These are phyloP conservation scores for Calameuta filiformis DNA, from an alignment of 2,888 invertebrate species.

Conservation along the genomic window DNA sequence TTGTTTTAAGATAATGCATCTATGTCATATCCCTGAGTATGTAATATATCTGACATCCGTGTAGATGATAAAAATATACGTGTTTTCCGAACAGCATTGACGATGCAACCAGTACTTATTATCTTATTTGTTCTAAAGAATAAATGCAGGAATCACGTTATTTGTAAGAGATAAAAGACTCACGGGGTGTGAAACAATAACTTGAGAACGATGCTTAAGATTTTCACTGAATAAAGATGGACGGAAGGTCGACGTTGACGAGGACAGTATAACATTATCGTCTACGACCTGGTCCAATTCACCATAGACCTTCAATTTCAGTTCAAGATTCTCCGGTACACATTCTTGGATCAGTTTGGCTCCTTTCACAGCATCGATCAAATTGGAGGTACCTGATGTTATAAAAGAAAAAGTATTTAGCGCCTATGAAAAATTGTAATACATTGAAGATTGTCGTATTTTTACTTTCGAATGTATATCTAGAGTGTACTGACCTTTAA, in stretches of 20 bases:
- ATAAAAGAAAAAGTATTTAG: not conserved
- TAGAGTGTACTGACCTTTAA: constrained; percentile 70
- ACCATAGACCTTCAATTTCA: constrained; percentile 84
- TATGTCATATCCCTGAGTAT: constrained; percentile 1
- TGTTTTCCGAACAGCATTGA: not conserved
- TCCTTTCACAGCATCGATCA: constrained; percentile 78
- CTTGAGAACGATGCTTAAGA: constrained; percentile 77
- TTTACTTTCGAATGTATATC: not conserved
- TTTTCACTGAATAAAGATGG: constrained; percentile 88
- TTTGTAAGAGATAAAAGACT: constrained; percentile 33
- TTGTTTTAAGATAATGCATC: not conserved
- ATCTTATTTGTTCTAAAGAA: not conserved
- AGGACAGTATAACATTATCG: constrained; percentile 84
- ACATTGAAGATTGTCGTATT: not conserved
- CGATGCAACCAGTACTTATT: not conserved
- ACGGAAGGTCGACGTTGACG: constrained; percentile 92
- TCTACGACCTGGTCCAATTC: constrained; percentile 82
- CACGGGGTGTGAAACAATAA: constrained; percentile 91
- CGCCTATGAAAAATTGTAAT: not conserved
- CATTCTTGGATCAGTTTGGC: constrained; percentile 93
- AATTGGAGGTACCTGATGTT: constrained; percentile 71
- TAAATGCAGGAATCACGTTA: not conserved
- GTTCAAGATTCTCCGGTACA: constrained; percentile 87
- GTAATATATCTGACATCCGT: constrained; percentile 9
- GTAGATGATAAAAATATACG: constrained; percentile 1